A percentile compares a stretch with the other conserved stretches of the same genome.
Conservation (phyloP, 2,888 invertebrate genomes). For the Metellina segmentata region DNA sequence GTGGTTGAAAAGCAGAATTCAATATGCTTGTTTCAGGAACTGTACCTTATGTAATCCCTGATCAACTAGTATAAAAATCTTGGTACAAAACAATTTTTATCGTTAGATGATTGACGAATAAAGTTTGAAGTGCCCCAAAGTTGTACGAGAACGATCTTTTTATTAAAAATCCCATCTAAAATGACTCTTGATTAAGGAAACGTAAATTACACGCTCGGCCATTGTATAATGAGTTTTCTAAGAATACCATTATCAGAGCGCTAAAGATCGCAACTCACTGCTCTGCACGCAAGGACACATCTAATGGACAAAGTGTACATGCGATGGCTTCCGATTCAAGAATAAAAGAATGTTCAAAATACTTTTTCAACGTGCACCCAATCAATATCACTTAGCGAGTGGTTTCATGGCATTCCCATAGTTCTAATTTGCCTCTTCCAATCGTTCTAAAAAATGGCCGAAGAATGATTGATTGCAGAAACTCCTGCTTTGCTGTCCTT, state of each 20-base stretch:
- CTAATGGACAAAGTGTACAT: slow-evolving; percentile 41
- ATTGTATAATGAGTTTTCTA: slow-evolving; percentile 53
- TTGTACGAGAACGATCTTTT: not conserved
- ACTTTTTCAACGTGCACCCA: not conserved
- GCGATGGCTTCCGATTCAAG: slow-evolving; percentile 15
- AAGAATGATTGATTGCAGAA: slow-evolving; percentile 26
- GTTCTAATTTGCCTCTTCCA: not conserved
- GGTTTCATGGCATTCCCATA: not conserved
- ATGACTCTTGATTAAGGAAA: slow-evolving; percentile 40
- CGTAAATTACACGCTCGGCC: slow-evolving; percentile 36
- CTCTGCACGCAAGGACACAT: slow-evolving; percentile 7
- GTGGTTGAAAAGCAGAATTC: too few relatives aligned
- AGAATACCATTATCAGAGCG: slow-evolving; percentile 31
- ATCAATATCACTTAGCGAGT: slow-evolving; percentile 48
- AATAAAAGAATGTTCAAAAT: not conserved
- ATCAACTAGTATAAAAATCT: too few relatives aligned
- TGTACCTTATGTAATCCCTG: too few relatives aligned
- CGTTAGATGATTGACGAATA: not conserved
- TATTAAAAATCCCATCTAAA: slow-evolving; percentile 5
- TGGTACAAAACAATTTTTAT: too few relatives aligned
- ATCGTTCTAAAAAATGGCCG: not conserved
- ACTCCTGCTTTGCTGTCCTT: not conserved
- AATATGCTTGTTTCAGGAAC: too few relatives aligned
- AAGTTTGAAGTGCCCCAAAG: not conserved
- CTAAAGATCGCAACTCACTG: slow-evolving; percentile 11